Evolutionary conservation across 2,888 invertebrate genomes (phyloP), one percentile per base, ranked within the genome.

Genomic region (Callosobruchus maculatus): DNA sequence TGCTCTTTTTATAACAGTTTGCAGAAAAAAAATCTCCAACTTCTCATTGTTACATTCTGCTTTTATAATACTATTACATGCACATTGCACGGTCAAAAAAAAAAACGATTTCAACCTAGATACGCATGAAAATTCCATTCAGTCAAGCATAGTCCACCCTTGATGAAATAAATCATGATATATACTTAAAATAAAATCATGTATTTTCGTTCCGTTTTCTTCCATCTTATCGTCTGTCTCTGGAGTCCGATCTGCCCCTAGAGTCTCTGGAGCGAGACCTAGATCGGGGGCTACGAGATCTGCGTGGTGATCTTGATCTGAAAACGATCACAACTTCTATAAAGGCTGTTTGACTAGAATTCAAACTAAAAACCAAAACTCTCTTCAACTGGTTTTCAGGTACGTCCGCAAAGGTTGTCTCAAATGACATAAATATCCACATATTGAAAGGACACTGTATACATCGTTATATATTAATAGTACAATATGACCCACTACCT

Each of bases 191-290:
- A 49, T 49, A 49, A 49, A 49, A 49, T 13, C 49, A 49, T 5
- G 49, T 7, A 49, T 1, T 49, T 49, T 7, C 13, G 49, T 13
- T 49, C 49, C 5, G 3, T 49, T 49, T 49, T 49, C 49, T 49
- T 7, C 18, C 13, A 49, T 13, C 20, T 80, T 87, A 90, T 82
- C 90, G 90, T 73, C 90, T 89, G 83, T 90, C 90, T 79, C 90
- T 87, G 79, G 90, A 87, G 82, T 90, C 71, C 1, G 71, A 71
- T 20, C 71, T 26, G 2, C 71, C 71, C 18, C 71, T 22, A 3
- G 71, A 71, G 20, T 71, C 71, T 76, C 89, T 86, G 79, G 90
- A 90, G 80, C 89, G 88, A 79, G 90, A 90, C 77, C 90, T 85
- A 70, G 89, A 77, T 22, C 79, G 73, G 20, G 80, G 85, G 20